phyloP scores from a whole-genome alignment of 2,797 vertebrate species.

The Australoheros facetus region DNA sequence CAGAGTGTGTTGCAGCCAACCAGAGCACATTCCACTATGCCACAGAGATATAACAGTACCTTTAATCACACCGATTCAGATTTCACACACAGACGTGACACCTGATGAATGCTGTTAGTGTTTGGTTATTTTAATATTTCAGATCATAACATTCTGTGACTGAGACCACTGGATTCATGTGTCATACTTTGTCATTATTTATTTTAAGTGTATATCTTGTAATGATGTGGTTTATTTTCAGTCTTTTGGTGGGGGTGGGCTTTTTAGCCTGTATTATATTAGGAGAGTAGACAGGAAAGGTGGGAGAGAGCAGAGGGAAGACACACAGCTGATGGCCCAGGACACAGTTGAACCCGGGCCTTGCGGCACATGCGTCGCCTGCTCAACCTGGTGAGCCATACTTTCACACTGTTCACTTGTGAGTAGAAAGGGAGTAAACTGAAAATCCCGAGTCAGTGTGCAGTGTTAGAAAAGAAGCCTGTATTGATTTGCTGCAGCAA shows the following conservation, averaged over 20 bases:
- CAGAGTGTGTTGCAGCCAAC: constrained; percentile 31
- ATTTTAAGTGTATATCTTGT: background rate
- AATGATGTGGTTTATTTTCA: background rate
- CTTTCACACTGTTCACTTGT: background rate
- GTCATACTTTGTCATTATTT: background rate
- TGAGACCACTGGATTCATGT: background rate
- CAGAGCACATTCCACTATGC: constrained; percentile 55
- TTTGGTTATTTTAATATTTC: background rate
- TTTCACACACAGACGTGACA: background rate
- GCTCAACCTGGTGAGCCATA: background rate
- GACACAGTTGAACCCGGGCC: no score
- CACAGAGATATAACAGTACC: constrained; percentile 9
- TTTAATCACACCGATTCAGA: background rate
- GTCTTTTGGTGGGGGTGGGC: background rate
- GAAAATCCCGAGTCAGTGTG: constrained; percentile 34
- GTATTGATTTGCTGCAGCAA: constrained; percentile 41
- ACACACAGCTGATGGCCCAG: background rate
- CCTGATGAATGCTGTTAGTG: background rate
- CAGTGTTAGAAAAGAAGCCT: constrained; percentile 2
- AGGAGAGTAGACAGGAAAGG: background rate
- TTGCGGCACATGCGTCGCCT: background rate
- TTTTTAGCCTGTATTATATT: background rate
- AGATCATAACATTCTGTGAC: background rate
- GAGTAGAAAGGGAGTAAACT: background rate
- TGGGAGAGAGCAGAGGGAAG: background rate